Conservation (phyloP, 2,113 vertebrate species). For the Trochalopteron elliotii region DNA sequence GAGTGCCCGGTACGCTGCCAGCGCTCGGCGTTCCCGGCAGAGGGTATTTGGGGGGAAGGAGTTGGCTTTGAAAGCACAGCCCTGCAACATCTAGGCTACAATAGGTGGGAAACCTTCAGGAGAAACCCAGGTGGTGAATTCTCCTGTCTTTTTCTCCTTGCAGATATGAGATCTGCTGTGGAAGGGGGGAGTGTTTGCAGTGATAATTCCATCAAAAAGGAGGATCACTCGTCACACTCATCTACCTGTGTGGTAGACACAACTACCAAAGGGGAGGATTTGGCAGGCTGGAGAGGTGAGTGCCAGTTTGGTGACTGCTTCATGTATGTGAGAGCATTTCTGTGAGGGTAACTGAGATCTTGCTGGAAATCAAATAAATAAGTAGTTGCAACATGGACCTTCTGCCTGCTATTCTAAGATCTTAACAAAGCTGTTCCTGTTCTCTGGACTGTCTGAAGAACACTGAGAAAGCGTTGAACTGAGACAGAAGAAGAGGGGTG, state of each 20-base stretch:
- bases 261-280: constrained; percentile 83
- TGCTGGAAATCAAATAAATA: neutral
- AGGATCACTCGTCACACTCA: constrained; percentile 81
- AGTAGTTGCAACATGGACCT: neutral
- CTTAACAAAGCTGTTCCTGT: neutral
- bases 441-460: neutral
- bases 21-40: neutral
- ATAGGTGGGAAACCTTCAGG: neutral
- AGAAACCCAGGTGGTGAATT: neutral
- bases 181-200: constrained; percentile 78
- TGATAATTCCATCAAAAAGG: constrained; percentile 72
- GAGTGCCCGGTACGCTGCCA: constrained; percentile 13
- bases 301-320: neutral
- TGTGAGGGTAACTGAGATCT: neutral
- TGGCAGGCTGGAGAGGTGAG: constrained; percentile 77
- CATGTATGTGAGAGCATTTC: neutral
- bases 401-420: neutral
- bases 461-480: neutral
- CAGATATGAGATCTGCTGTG: constrained; percentile 74
- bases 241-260: constrained; percentile 90
- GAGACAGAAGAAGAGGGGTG: neutral
- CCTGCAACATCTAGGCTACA: rapidly evolving
- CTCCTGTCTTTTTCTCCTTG: neutral
- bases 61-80: neutral
- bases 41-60: neutral